Conservation (phyloP, 2,797 vertebrate species). For the Podargus strigoides region DNA sequence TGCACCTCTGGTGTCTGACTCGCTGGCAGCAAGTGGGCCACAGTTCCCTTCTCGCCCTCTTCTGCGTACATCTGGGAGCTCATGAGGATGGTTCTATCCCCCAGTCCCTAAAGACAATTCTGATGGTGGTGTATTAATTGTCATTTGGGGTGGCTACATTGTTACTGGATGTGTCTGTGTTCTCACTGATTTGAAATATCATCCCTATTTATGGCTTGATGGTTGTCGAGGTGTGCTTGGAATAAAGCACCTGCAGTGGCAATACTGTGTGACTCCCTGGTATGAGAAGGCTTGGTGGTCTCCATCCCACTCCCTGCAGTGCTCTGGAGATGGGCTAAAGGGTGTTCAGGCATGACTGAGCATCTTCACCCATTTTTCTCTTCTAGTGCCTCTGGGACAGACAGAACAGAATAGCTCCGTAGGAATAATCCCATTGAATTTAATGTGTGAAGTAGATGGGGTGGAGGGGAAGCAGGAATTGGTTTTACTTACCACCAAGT, state of each 20-base stretch:
- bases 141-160: neutral
- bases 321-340: neutral
- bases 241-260: neutral
- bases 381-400: neutral
- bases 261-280: neutral
- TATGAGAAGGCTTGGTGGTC: neutral
- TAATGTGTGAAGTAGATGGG: neutral
- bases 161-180: neutral
- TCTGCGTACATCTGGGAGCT: rapidly evolving
- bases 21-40: rapidly evolving
- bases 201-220: neutral
- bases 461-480: neutral
- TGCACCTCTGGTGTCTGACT: neutral
- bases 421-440: neutral
- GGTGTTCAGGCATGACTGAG: neutral
- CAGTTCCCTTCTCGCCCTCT: neutral
- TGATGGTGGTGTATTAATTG: neutral
- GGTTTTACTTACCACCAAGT: neutral
- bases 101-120: neutral
- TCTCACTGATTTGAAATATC: neutral
- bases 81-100: neutral
- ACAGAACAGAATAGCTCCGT: neutral
- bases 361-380: neutral
- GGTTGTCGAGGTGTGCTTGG: neutral
- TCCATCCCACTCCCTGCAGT: neutral